These are phyloP conservation scores for Lepidurus apus DNA, from an alignment of 1,140 invertebrate species.

Conservation along the genomic window DNA sequence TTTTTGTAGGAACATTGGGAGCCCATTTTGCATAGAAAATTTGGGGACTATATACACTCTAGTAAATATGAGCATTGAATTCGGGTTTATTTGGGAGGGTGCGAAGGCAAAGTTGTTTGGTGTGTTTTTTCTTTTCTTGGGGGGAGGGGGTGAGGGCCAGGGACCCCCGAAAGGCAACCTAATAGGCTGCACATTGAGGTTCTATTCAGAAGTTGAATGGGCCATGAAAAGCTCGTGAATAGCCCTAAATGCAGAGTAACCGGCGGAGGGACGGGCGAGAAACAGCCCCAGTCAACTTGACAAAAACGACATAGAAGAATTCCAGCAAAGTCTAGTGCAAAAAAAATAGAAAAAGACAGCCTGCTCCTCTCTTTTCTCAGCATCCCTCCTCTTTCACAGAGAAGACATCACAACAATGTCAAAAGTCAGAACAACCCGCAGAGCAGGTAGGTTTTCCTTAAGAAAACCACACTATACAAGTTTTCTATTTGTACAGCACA, in stretches of 20 bases:
- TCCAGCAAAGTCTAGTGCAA: background rate
- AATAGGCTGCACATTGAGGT: slow-evolving; percentile 18
- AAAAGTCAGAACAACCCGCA: background rate
- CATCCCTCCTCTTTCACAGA: background rate
- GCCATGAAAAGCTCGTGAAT: slow-evolving; percentile 21
- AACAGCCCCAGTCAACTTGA: slow-evolving; percentile 7
- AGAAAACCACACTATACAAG: background rate
- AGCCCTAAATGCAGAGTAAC: slow-evolving; percentile 12
- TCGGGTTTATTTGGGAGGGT: background rate
- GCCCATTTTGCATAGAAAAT: background rate
- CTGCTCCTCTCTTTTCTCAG: slow-evolving; percentile 4
- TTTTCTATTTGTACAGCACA: background rate
- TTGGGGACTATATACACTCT: background rate
- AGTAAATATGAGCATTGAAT: background rate
- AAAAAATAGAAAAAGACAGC: background rate
- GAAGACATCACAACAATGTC: slow-evolving; percentile 12
- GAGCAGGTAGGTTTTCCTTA: background rate
- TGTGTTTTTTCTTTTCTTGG: background rate
- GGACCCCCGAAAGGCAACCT: slow-evolving; percentile 14
- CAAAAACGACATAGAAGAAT: background rate
- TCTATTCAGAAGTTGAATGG: slow-evolving; percentile 12
- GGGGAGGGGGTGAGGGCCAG: background rate
- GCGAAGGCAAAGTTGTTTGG: slow-evolving; percentile 18
- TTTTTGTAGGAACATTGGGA: background rate
- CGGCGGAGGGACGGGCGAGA: background rate